Evolutionary conservation across 2,113 vertebrate species (phyloP), one percentile per base, ranked within the genome.

Genomic region (Variabilichromis moorii): DNA sequence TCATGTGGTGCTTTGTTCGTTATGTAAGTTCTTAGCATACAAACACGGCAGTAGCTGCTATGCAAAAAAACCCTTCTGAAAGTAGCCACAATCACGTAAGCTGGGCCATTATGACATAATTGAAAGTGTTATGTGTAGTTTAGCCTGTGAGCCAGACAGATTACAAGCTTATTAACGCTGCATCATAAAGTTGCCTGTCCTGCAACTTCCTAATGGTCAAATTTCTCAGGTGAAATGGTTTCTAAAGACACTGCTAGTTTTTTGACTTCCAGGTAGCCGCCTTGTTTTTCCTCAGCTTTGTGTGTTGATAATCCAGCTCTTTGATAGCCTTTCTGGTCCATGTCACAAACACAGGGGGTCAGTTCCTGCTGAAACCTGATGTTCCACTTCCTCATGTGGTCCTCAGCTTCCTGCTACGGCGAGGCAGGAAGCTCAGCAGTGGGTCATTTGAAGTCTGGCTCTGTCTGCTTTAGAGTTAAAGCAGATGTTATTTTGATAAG

Each of bases 311-410:
- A 80, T 90, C 55, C 26, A 40, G 61, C 84, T 76, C 76, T 88
- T 85, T n/a, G 80, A 83, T 87, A 61, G 59, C 50, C 79, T 87
- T 73, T 83, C 80, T 89, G 63, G 82, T 88, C 89, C 28, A 33
- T 90, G 90, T 86, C 90, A 88, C 63, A 78, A 90, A 92, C 86
- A 92, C 85, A 92, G 55, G 86, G 71, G 90, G 90, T 93, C 81
- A 94, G 51, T 90, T 94, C 93, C 94, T 94, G 87, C 86, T 86
- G 87, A 88, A 93, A 88, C 40, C 35, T 59, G 85, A 94, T 95
- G 92, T 92, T 94, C 90, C 86, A 92, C 92, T 96, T 96, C 96
- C 96, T 95, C 91, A 63, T 94, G 88, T 93, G 90, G 84, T 85
- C 89, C 82, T 14, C 45, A 31, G 85, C 82, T 93, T 95, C 93